These are phyloP conservation scores for Tetrapedia diversipes DNA, from an alignment of 2,888 invertebrate genomes.

Conservation along the genomic window DNA sequence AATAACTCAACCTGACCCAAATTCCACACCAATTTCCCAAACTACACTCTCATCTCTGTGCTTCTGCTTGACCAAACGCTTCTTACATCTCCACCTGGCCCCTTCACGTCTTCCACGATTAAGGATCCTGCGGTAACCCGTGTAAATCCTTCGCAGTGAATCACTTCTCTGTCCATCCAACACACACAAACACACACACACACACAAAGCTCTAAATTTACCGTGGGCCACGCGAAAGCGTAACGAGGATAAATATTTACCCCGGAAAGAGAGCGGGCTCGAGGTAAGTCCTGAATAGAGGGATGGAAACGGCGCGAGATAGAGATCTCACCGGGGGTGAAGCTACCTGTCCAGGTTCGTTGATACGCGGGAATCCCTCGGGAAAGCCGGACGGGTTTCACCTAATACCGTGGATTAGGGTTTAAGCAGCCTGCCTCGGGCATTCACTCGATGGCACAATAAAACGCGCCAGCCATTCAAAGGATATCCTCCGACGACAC, in stretches of 20 bases:
- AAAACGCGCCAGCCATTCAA: slow-evolving; percentile 62
- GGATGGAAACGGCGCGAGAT: slow-evolving; percentile 66
- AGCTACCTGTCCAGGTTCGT: slow-evolving; percentile 54
- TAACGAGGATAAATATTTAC: slow-evolving; percentile 78
- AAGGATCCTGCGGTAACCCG: slow-evolving; percentile 10
- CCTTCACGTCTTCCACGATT: not conserved
- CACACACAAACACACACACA: slow-evolving; percentile 30
- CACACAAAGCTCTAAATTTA: no score
- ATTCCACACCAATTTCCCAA: not conserved
- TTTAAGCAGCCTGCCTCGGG: slow-evolving; percentile 69
- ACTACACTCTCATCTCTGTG: not conserved
- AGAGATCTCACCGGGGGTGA: slow-evolving; percentile 68
- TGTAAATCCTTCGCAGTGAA: slow-evolving; percentile 47
- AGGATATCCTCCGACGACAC: slow-evolving; percentile 51
- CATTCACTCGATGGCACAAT: slow-evolving; percentile 70
- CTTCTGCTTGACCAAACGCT: slow-evolving; percentile 6
- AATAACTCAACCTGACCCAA: not conserved
- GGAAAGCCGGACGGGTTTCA: slow-evolving; percentile 78
- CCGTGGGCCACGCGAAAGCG: slow-evolving; percentile 55
- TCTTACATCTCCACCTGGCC: not conserved
- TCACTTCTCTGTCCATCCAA: no score
- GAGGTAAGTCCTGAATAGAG: slow-evolving; percentile 52
- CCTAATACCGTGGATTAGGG: slow-evolving; percentile 78
- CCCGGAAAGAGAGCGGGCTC: slow-evolving; percentile 59
- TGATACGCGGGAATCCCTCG: slow-evolving; percentile 64